phyloP scores from a whole-genome alignment of 2,888 invertebrate genomes.

The Acanthosepion lycidas region DNA sequence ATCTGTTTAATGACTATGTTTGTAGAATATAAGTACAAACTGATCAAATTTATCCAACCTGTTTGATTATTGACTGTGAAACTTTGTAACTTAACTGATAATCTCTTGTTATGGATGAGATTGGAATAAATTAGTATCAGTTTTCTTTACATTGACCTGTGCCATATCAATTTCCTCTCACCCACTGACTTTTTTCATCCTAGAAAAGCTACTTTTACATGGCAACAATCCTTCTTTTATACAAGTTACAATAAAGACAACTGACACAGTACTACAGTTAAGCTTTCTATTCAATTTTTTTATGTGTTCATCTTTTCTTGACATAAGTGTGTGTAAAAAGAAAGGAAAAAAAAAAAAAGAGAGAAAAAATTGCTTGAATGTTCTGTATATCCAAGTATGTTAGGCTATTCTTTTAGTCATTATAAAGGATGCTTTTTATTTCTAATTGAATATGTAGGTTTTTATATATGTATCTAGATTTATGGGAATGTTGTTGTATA shows the following conservation, averaged over 20 bases:
- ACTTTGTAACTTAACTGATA: background rate
- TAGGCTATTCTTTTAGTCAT: too few relatives aligned
- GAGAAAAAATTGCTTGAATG: too few relatives aligned
- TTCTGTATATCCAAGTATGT: too few relatives aligned
- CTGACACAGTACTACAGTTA: too few relatives aligned
- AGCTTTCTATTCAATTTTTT: background rate
- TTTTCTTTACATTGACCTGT: background rate
- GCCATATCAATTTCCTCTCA: background rate
- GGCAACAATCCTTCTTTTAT: too few relatives aligned
- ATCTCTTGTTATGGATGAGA: background rate
- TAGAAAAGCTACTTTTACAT: background rate
- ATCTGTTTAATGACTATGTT: background rate
- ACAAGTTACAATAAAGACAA: too few relatives aligned
- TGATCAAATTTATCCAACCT: background rate
- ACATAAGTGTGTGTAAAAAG: too few relatives aligned
- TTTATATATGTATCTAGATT: too few relatives aligned
- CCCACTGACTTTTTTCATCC: background rate
- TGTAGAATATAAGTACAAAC: background rate
- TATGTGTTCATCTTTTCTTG: background rate
- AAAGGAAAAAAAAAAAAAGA: too few relatives aligned
- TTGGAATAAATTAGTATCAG: background rate
- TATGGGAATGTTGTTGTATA: too few relatives aligned
- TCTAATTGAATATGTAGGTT: too few relatives aligned
- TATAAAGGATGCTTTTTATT: too few relatives aligned
- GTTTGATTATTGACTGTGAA: background rate